phyloP scores from a whole-genome alignment of 2,888 invertebrate genomes.

The Amblyjoppa fuscipennis region DNA sequence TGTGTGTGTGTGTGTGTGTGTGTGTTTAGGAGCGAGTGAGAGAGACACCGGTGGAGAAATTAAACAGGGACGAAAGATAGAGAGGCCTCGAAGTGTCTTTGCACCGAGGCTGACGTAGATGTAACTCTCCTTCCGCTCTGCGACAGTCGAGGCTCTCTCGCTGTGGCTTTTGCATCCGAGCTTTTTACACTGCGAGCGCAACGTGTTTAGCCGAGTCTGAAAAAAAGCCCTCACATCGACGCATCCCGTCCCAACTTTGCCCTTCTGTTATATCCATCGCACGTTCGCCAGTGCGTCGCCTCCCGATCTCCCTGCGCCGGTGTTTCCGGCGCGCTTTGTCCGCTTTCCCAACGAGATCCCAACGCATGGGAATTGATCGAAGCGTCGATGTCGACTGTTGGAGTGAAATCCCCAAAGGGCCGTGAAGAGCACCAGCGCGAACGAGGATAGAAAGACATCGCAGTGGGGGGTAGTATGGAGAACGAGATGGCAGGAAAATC shows the following conservation, averaged over 20 bases:
- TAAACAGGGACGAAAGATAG: not conserved
- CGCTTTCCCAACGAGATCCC: slow-evolving; percentile 10
- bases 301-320: not conserved
- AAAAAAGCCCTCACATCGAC: not conserved
- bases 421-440: slow-evolving; percentile 2
- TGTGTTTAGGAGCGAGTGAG: not conserved
- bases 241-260: not conserved
- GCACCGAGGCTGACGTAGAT: not conserved
- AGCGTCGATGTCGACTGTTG: slow-evolving; percentile 22
- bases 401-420: slow-evolving; percentile 27
- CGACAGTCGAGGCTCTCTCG: not conserved
- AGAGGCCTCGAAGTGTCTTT: slow-evolving; percentile 10
- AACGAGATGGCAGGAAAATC: slow-evolving; percentile 30
- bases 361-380: slow-evolving; percentile 41
- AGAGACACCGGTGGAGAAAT: not conserved
- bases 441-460: slow-evolving; percentile 15
- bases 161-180: slow-evolving; percentile 6
- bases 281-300: not conserved
- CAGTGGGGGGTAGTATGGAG: not conserved
- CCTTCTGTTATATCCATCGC: not conserved
- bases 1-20: too few relatives aligned
- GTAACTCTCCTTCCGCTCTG: not conserved
- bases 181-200: slow-evolving; percentile 12
- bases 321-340: slow-evolving; percentile 20
- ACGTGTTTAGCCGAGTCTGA: slow-evolving; percentile 16